A percentile compares a stretch with the other conserved stretches of the same genome.
Evolutionary conservation across 2,888 invertebrate genomes (phyloP).

Genomic region (Tethea ocularis): DNA sequence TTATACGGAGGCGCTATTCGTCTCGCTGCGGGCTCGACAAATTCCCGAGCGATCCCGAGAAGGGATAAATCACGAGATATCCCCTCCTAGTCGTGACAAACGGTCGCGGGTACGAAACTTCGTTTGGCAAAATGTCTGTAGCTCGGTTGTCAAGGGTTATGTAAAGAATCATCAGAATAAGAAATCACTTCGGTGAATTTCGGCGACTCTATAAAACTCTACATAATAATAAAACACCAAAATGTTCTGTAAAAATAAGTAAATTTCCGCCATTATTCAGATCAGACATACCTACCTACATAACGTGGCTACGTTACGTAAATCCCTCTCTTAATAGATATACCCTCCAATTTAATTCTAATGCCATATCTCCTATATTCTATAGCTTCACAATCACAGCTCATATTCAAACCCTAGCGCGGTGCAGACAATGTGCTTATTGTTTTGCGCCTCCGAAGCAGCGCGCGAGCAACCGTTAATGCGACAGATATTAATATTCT

Average conservation of each 20-base stretch:
- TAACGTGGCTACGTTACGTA: too few species aligned
- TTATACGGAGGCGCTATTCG: constrained; percentile 54
- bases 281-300: too few species aligned
- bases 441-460: constrained; percentile 38
- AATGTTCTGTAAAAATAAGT: too few species aligned
- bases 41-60: constrained; percentile 53
- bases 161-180: not conserved
- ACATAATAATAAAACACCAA: too few species aligned
- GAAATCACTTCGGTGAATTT: not conserved
- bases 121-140: not conserved
- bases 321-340: not conserved
- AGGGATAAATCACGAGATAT: constrained; percentile 62
- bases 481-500: constrained; percentile 40
- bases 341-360: not conserved
- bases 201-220: not conserved
- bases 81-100: constrained; percentile 42
- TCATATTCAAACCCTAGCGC: constrained; percentile 18
- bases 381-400: constrained; percentile 1
- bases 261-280: too few species aligned
- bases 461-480: constrained; percentile 30
- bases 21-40: constrained; percentile 64
- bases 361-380: not conserved
- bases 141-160: not conserved
- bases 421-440: constrained; percentile 38
- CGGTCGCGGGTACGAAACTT: constrained; percentile 8